A percentile compares a stretch with the other conserved stretches of the same genome.
These are phyloP conservation scores for Odontamblyopus lacepedii DNA, from an alignment of 2,797 vertebrate species.

Conservation along the genomic window DNA sequence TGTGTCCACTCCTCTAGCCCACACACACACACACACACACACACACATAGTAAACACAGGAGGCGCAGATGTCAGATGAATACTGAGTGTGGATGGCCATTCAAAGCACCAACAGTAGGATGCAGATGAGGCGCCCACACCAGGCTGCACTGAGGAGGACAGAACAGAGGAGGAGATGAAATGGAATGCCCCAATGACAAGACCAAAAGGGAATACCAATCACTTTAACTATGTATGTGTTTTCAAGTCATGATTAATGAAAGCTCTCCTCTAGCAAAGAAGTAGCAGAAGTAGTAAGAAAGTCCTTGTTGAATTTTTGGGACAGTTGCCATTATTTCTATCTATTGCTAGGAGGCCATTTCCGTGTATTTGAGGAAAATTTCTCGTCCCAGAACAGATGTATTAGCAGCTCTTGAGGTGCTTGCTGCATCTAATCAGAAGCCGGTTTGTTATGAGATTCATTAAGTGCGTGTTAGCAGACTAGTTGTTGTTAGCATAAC, in stretches of 20 bases:
- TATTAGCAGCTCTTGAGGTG: no score
- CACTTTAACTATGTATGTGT: constrained; percentile 42
- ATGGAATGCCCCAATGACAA: constrained; percentile 26
- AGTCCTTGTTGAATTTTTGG: constrained; percentile 1
- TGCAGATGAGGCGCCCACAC: constrained; percentile 70
- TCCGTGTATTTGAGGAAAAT: no score
- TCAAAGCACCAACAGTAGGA: constrained; percentile 59
- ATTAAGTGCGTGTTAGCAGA: no score
- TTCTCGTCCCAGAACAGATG: no score
- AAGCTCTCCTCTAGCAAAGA: constrained; percentile 19
- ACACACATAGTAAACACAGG: constrained; percentile 47
- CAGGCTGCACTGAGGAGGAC: constrained; percentile 22
- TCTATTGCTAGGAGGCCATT: background rate
- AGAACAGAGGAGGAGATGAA: constrained; percentile 12
- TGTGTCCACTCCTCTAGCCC: constrained; percentile 54
- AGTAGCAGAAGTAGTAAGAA: background rate
- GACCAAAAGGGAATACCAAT: constrained; percentile 50
- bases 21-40: constrained; percentile 21
- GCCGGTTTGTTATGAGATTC: no score
- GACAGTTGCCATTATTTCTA: background rate
- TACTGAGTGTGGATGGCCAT: constrained; percentile 62
- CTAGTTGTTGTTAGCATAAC: no score
- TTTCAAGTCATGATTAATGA: constrained; percentile 41
- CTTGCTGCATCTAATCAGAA: no score
- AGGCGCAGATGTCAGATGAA: constrained; percentile 57